Conservation (phyloP, 1,140 invertebrate species). For the Galleria mellonella region DNA sequence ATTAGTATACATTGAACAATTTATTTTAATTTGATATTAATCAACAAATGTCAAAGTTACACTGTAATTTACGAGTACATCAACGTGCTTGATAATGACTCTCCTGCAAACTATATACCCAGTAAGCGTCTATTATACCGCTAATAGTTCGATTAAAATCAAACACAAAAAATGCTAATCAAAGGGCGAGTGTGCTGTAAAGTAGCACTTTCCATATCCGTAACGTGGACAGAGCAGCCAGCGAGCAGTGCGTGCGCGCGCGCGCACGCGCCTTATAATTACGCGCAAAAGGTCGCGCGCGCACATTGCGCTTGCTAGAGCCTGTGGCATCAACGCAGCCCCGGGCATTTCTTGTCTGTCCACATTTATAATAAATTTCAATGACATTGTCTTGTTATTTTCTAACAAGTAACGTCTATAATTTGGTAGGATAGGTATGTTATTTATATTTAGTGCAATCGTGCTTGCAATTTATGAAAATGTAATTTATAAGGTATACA, state of each 20-base stretch:
- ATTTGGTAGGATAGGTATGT: too few relatives aligned
- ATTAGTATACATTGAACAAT: too few relatives aligned
- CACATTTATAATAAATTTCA: too few relatives aligned
- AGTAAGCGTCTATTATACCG: conserved; percentile 6
- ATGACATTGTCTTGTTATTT: too few relatives aligned
- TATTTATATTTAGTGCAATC: too few relatives aligned
- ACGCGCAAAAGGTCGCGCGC: conserved; percentile 58
- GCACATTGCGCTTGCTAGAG: conserved; percentile 51
- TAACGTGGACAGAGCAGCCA: conserved; percentile 9
- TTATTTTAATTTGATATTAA: too few relatives aligned
- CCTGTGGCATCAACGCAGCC: not conserved
- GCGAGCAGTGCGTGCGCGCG: conserved; percentile 27
- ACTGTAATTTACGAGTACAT: too few relatives aligned
- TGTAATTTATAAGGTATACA: too few relatives aligned
- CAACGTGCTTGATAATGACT: too few relatives aligned
- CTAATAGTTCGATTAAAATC: conserved; percentile 46
- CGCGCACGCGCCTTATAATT: conserved; percentile 55
- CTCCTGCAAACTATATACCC: not conserved
- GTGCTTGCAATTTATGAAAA: not conserved
- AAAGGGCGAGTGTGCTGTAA: conserved; percentile 29
- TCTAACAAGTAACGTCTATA: too few relatives aligned
- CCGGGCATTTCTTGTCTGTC: too few relatives aligned
- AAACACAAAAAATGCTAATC: conserved; percentile 45
- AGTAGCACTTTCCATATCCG: conserved; percentile 20
- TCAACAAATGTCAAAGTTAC: too few relatives aligned